Base-by-base conservation (phyloP, 2,113 vertebrate genomes). In the Panthera uncia region DNA sequence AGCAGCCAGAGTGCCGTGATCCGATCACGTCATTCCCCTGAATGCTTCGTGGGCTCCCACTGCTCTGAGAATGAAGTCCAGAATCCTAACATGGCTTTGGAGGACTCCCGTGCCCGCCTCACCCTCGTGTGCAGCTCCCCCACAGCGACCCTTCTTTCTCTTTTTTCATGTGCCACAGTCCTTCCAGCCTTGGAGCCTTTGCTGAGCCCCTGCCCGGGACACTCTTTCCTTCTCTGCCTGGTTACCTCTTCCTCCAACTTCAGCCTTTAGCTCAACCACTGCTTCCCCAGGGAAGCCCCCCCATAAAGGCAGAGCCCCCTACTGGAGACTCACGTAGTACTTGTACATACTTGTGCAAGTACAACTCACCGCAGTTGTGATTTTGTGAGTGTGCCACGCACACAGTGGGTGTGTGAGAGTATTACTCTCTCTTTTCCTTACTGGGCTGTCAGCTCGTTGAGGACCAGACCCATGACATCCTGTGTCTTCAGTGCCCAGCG, bases 251-350 rank as follows among this genome's bases (percentile, higher is more conserved):
- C 13, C 7, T 73, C 31, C 7, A 16, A 25, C 19, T 50, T 52
- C 29, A 52, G 27, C 14, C 61, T 68, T 73, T 38, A 33, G n/a
- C 16, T 81, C n/a, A 27, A 31, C 8, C 94, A 38, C 4, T 1
- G 16, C 45, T 55, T 65, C 31, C 65, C 55, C 29, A 66, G 55
- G 74, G 74, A 81, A 71, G 74, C 52, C 38, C 94, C 45, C 33
- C 36, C 38, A 14, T 45, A 7, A 87, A 81, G 31, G 36, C 38
- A 86, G 61, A 50, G 27, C 23, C 33, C 9, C n/a, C 21, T 12
- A 1, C 36, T 33, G 52, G 5, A 25, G 0, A 12, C 29, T 45
- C 25, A 9, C 3, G 11, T 11, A 63, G 27, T 4, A 6, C 38
- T 66, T 66, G 27, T 1, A 69, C 12, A 69, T 33, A 4, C 68